A percentile compares a stretch with the other conserved stretches of the same genome.
These are phyloP conservation scores for Magallana angulata DNA, from an alignment of 1,140 invertebrate species.

Conservation along the genomic window DNA sequence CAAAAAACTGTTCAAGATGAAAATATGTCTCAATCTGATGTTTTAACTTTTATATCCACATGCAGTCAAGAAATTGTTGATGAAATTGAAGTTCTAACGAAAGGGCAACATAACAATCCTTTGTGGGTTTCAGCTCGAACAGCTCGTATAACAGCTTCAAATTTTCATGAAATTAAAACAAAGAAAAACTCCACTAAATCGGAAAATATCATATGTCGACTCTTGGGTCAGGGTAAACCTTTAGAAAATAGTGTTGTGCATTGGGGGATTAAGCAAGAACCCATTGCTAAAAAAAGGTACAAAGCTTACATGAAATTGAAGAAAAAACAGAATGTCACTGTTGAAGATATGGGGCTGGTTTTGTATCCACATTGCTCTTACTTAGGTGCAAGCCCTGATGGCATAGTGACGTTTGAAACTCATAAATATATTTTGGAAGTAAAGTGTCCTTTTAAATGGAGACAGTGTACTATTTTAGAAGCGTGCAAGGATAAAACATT, in stretches of 20 bases:
- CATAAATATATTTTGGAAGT: too few relatives aligned
- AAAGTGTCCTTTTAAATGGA: too few relatives aligned
- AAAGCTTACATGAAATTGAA: too few relatives aligned
- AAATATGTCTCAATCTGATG: constrained; percentile 29
- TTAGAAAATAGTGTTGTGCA: neutral
- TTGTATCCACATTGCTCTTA: too few relatives aligned
- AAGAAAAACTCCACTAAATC: constrained; percentile 30
- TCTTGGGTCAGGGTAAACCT: neutral
- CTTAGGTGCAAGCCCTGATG: too few relatives aligned
- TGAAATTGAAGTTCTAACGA: constrained; percentile 41
- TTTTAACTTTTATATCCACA: constrained; percentile 16
- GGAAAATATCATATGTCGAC: constrained; percentile 9
- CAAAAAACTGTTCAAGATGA: constrained; percentile 23
- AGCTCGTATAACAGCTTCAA: constrained; percentile 39
- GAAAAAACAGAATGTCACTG: too few relatives aligned
- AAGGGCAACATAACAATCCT: constrained; percentile 39
- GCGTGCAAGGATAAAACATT: neutral
- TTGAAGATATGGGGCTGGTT: too few relatives aligned
- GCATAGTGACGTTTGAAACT: too few relatives aligned
- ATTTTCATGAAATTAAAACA: constrained; percentile 40
- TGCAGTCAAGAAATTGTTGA: neutral
- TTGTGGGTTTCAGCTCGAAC: constrained; percentile 20
- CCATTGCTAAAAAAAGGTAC: too few relatives aligned
- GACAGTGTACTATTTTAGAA: neutral
- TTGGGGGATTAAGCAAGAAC: too few relatives aligned